Percentiles rank a stretch among this genome's conserved stretches.
Evolutionary conservation across 2,888 invertebrate species (phyloP).

Genomic region (Aromia moschata): DNA sequence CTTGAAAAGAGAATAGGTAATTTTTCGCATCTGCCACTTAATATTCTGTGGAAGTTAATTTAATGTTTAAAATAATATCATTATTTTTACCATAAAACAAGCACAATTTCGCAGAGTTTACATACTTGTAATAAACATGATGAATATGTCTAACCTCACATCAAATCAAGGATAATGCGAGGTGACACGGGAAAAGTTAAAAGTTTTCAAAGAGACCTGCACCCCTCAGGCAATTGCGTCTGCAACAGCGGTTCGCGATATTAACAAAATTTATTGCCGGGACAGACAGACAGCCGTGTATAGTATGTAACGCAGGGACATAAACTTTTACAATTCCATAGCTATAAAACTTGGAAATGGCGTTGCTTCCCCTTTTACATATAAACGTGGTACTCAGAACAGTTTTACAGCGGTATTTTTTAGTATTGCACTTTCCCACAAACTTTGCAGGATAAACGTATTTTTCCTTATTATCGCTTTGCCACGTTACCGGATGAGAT

Average conservation of each 20-base stretch:
- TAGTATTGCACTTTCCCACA: conserved; percentile 20
- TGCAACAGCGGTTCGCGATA: background rate
- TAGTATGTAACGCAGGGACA: conserved; percentile 28
- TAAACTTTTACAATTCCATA: conserved; percentile 33
- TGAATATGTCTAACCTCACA: too few relatives aligned
- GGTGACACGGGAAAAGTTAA: too few relatives aligned
- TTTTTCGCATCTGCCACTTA: too few relatives aligned
- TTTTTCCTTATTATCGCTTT: background rate
- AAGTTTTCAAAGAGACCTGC: too few relatives aligned
- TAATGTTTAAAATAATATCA: too few relatives aligned
- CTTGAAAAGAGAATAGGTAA: too few relatives aligned
- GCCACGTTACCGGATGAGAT: background rate
- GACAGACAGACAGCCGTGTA: conserved; percentile 21
- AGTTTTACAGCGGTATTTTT: conserved; percentile 21
- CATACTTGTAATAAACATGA: too few relatives aligned
- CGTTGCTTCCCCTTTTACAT: conserved; percentile 12
- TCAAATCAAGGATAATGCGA: too few relatives aligned
- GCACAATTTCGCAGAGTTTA: too few relatives aligned
- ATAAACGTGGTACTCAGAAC: conserved; percentile 23
- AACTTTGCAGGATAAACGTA: conserved; percentile 1
- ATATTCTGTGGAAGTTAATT: too few relatives aligned
- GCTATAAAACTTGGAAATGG: conserved; percentile 29
- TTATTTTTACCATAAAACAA: too few relatives aligned
- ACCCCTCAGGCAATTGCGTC: background rate
- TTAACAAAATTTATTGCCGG: conserved; percentile 25